Conservation (phyloP, 2,113 vertebrate species). For the Paracanthobrama guichenoti region DNA sequence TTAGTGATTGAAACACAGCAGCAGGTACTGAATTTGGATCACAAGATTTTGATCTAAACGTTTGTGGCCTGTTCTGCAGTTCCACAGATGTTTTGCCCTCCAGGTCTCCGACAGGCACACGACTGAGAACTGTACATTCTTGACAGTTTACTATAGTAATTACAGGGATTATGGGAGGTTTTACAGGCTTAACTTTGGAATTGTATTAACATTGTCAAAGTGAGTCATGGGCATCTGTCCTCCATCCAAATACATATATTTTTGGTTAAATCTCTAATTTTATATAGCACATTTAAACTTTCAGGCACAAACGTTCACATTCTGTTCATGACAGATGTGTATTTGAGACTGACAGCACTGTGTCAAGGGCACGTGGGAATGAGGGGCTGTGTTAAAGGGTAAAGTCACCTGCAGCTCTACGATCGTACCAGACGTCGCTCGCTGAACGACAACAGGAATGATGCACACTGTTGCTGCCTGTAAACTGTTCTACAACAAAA, state of each 20-base stretch:
- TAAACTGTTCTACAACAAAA: background rate
- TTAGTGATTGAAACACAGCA: too few relatives aligned
- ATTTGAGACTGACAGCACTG: background rate
- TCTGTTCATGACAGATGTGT: background rate
- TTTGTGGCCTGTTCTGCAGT: too few relatives aligned
- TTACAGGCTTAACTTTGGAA: background rate
- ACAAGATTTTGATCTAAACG: too few relatives aligned
- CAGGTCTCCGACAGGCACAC: too few relatives aligned
- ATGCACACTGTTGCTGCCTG: background rate
- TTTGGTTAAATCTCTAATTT: background rate
- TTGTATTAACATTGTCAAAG: background rate
- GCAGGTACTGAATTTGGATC: too few relatives aligned
- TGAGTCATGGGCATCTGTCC: background rate
- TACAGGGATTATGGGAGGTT: background rate
- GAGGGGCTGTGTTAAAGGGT: too few relatives aligned
- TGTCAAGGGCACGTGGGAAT: too few relatives aligned
- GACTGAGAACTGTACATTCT: background rate
- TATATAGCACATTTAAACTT: background rate
- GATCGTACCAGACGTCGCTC: background rate
- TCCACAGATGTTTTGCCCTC: too few relatives aligned
- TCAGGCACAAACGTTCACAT: background rate
- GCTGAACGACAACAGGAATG: background rate
- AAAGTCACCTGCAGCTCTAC: too few relatives aligned
- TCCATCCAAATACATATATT: background rate
- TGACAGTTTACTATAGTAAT: background rate